Base-by-base conservation (phyloP, 2,797 vertebrate species). In the Apogon hyalosoma region DNA sequence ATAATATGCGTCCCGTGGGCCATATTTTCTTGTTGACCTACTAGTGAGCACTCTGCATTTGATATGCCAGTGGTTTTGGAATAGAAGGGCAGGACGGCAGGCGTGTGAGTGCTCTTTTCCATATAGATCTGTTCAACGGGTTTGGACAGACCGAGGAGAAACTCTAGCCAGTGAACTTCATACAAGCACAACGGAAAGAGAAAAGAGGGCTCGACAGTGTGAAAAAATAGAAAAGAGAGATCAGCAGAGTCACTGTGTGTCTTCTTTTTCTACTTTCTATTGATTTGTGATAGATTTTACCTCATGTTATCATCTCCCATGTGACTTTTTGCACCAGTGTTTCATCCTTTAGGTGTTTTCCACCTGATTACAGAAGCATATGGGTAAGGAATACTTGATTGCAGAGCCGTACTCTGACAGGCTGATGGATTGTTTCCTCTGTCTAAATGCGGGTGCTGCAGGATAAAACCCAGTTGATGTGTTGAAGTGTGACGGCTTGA, bases 361-460 rank as follows among this genome's bases (percentile, higher is more conserved):
- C 40, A 39, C 71, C 21, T 76, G 80, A 92, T 87, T 76, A 43
- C 79, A 75, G 62, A 74, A 85, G 79, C 88, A 85, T 51, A 74
- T 77, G 89, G 68, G 68, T 51, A 65, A 82, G 70, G 74, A 83
- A 84, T 77, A 64, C 75, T 65, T 52, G 83, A 80, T 79, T 63
- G 69, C 59, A 45, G 69, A 74, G 63, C 48, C 9, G 56, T 58
- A 21, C 63, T 9, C 49, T 38, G 58, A 50, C 65, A 31, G 56
- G 41, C 81, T 77, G 83, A 89, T 75, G 67, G 82, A 87, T 86
- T 7, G 61, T 68, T 89, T 86, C 85, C 86, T 66, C 56, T 64
- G 55, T 58, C 21, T 63, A 24, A 75, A 62, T 38, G 71, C 54
- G 72, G 77, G 73, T 31, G 81, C 60, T 75, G 60, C 73, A 67